Evolutionary conservation across 2,113 vertebrate species (phyloP).

Genomic region (Amblyornis subalaris): DNA sequence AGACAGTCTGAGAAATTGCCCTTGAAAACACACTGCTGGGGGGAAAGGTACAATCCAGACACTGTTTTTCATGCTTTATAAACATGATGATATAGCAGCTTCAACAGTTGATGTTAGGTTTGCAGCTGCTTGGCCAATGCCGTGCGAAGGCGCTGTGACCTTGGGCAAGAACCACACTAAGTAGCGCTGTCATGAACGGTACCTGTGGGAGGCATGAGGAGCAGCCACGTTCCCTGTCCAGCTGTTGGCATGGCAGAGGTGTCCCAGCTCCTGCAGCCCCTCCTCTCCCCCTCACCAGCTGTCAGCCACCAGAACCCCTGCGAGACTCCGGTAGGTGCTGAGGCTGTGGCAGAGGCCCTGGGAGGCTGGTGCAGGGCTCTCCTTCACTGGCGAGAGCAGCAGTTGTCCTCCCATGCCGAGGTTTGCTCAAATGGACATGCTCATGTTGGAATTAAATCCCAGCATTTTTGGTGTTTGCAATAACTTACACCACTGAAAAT

Average conservation of each 20-base stretch:
- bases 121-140: neutral
- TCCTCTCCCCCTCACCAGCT: neutral
- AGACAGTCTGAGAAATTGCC: neutral
- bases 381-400: accelerated
- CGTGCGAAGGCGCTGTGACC: neutral
- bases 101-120: neutral
- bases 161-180: neutral
- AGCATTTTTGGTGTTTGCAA: neutral
- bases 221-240: neutral
- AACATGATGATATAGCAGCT: neutral
- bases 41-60: neutral
- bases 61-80: neutral
- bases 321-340: accelerated
- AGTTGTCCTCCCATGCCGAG: accelerated
- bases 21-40: neutral
- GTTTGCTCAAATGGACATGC: accelerated
- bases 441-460: neutral
- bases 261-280: neutral
- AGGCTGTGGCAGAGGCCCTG: neutral
- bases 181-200: accelerated
- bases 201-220: neutral
- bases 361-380: accelerated
- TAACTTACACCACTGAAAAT: neutral
- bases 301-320: neutral
- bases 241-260: neutral